These are phyloP conservation scores for Caprella mutica DNA, from an alignment of 2,888 invertebrate genomes.

Conservation along the genomic window DNA sequence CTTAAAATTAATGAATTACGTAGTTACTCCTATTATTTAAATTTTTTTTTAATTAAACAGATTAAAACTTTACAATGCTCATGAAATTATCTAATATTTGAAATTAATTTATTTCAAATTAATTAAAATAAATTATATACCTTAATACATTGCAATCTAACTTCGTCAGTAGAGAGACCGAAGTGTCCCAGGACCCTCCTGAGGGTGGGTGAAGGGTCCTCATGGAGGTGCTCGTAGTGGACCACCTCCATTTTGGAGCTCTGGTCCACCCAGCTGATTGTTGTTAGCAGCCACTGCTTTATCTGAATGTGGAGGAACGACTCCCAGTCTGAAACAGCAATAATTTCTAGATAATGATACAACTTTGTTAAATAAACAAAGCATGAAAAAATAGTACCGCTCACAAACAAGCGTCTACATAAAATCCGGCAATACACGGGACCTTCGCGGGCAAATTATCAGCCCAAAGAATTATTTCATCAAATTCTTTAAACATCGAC, in stretches of 20 bases:
- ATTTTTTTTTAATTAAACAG: no score
- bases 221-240: conserved; percentile 36
- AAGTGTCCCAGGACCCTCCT: conserved; percentile 31
- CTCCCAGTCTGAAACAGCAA: conserved; percentile 35
- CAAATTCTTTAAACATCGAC: no score
- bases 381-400: not conserved
- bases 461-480: no score
- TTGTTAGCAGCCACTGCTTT: conserved; percentile 36
- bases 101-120: no score
- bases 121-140: conserved; percentile 16
- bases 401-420: no score
- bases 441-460: no score
- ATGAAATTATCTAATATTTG: no score
- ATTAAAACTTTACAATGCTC: no score
- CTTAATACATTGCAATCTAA: conserved; percentile 33
- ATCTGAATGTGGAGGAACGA: conserved; percentile 35
- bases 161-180: conserved; percentile 20
- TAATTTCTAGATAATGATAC: not conserved
- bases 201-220: conserved; percentile 31
- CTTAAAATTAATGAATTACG: no score
- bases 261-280: conserved; percentile 36
- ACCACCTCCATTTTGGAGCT: conserved; percentile 33
- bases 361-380: not conserved
- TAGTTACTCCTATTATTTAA: no score
- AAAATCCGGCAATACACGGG: no score